Evolutionary conservation across 2,797 vertebrate species (phyloP).

Genomic region (Acrossocheilus wenchowensis): DNA sequence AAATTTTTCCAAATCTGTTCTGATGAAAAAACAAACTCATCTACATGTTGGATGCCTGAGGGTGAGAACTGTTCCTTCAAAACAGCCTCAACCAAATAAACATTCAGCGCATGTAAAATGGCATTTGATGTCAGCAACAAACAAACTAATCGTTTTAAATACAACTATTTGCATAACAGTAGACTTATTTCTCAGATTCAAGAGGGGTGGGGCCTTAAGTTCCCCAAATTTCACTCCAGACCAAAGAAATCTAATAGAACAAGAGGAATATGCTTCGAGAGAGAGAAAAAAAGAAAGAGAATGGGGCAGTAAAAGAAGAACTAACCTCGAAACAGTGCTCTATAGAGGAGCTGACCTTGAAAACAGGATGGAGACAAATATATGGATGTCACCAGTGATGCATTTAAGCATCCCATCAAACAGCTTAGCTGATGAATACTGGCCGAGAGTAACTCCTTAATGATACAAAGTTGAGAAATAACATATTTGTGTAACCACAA

Average conservation of each 20-base stretch:
- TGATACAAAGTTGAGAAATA: constrained; percentile 14
- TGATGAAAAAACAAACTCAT: neutral
- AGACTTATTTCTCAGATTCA: constrained; percentile 56
- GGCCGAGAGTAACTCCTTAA: neutral
- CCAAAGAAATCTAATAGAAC: constrained; percentile 57
- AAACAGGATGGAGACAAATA: constrained; percentile 39
- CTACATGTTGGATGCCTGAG: neutral
- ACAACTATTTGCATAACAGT: constrained; percentile 62
- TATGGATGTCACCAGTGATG: constrained; percentile 28
- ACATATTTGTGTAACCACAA: constrained; percentile 15
- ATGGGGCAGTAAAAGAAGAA: constrained; percentile 37
- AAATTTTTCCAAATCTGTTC: neutral
- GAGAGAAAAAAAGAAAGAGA: constrained; percentile 6
- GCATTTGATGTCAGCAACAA: constrained; percentile 51
- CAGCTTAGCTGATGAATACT: constrained; percentile 28
- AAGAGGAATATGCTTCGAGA: constrained; percentile 57
- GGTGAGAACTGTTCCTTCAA: neutral
- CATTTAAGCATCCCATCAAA: constrained; percentile 17
- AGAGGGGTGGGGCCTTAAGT: constrained; percentile 43
- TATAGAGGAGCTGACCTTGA: constrained; percentile 47
- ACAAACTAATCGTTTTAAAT: constrained; percentile 59
- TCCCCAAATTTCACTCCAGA: constrained; percentile 52
- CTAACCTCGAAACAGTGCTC: constrained; percentile 38
- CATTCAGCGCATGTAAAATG: constrained; percentile 46
- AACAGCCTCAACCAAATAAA: constrained; percentile 36